Evolutionary conservation across 1,140 invertebrate genomes (phyloP).

Genomic region (Pristionchus pacificus): DNA sequence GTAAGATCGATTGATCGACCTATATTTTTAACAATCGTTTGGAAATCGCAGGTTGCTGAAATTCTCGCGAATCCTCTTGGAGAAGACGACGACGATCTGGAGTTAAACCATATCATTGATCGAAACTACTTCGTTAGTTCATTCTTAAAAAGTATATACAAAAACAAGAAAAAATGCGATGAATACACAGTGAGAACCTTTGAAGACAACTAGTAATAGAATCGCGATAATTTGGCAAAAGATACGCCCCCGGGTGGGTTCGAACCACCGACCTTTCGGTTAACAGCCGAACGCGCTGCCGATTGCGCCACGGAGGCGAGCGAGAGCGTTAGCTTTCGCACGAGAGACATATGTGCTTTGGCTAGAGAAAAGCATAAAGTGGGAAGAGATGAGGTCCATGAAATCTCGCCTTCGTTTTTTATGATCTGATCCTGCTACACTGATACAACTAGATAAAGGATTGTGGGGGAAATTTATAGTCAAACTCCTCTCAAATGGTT

Average conservation of each 20-base stretch:
- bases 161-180: neutral
- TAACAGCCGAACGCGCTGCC: neutral
- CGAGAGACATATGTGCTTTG: neutral
- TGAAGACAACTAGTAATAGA: too few relatives aligned
- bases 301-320: neutral
- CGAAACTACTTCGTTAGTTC: neutral
- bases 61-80: neutral
- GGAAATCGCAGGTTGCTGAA: neutral
- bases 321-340: neutral
- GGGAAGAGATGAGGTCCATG: too few relatives aligned
- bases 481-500: too few relatives aligned
- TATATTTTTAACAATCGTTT: too few relatives aligned
- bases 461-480: too few relatives aligned
- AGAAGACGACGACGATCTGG: neutral
- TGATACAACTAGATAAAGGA: too few relatives aligned
- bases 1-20: too few relatives aligned
- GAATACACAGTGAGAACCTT: neutral
- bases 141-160: neutral
- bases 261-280: neutral
- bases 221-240: neutral
- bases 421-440: too few relatives aligned
- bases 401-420: too few relatives aligned
- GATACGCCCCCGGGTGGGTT: neutral
- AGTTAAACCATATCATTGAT: neutral
- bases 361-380: neutral